Evolutionary conservation across 2,797 vertebrate genomes (phyloP).

Genomic region (Sebastiscus tertius): DNA sequence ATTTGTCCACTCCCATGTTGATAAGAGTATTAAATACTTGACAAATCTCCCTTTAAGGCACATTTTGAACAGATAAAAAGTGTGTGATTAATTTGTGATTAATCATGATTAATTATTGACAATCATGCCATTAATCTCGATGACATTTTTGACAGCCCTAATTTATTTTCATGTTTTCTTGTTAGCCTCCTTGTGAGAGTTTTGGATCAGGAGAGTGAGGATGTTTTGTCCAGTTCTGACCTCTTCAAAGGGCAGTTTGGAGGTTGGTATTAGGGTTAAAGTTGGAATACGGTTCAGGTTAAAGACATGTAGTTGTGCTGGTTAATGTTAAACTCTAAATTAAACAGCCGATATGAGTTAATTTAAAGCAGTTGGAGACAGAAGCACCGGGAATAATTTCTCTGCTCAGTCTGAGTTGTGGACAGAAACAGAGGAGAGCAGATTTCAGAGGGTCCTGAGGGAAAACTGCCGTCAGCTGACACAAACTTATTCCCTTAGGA

Average conservation of each 20-base stretch:
- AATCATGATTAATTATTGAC: too few relatives aligned
- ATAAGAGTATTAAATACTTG: too few relatives aligned
- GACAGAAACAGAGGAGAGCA: neutral
- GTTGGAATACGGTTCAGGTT: neutral
- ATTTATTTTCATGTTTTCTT: neutral
- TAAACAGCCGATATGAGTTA: neutral
- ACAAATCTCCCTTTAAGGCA: too few relatives aligned
- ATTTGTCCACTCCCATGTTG: too few relatives aligned
- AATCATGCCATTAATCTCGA: too few relatives aligned
- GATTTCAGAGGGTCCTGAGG: conserved; percentile 16
- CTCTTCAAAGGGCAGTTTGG: neutral
- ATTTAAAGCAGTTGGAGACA: neutral
- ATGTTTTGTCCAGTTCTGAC: neutral
- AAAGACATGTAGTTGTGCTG: neutral
- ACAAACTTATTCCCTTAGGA: conserved; percentile 7
- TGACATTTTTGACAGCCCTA: too few relatives aligned
- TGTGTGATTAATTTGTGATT: too few relatives aligned
- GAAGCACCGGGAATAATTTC: neutral
- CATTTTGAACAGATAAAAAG: too few relatives aligned
- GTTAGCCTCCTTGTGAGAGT: neutral
- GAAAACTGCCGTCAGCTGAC: neutral
- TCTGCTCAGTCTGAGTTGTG: neutral
- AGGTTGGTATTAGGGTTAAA: neutral
- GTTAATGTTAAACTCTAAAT: neutral
- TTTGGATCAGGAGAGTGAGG: neutral